Conservation (phyloP, 35 echinoderm and acorn worm genomes). For the Apostichopus japonicus region DNA sequence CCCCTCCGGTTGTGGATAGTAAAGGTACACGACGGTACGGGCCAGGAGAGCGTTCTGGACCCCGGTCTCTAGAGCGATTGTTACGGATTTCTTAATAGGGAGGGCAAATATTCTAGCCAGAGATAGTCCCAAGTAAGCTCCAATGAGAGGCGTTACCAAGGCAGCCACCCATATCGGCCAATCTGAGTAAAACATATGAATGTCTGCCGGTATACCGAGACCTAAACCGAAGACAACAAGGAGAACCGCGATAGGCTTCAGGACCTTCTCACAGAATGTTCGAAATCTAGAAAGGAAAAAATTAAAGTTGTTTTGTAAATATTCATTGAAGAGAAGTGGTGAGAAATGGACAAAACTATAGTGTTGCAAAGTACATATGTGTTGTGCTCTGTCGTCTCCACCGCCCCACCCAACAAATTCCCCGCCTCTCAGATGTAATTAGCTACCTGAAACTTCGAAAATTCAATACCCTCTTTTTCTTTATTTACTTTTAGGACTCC, state of each 20-base stretch:
- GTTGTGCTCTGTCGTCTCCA: too few relatives aligned
- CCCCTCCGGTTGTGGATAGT: slow-evolving; percentile 80
- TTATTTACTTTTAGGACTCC: too few relatives aligned
- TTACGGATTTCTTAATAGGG: slow-evolving; percentile 8
- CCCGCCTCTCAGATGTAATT: too few relatives aligned
- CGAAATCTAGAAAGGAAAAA: slow-evolving; percentile 33
- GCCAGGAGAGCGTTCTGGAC: slow-evolving; percentile 82
- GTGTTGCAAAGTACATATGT: too few relatives aligned
- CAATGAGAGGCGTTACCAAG: slow-evolving; percentile 49
- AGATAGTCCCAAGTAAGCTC: slow-evolving; percentile 58
- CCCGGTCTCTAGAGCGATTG: slow-evolving; percentile 77
- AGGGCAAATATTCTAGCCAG: slow-evolving; percentile 59
- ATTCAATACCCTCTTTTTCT: too few relatives aligned
- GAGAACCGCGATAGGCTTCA: slow-evolving; percentile 66
- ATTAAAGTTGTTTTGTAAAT: too few relatives aligned
- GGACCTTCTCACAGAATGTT: slow-evolving; percentile 68
- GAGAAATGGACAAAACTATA: too few relatives aligned
- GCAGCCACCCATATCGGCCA: slow-evolving; percentile 62
- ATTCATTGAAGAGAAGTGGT: too few relatives aligned
- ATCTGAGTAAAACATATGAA: slow-evolving; percentile 65
- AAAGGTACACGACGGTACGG: slow-evolving; percentile 63
- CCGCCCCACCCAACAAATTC: too few relatives aligned
- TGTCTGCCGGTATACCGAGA: slow-evolving; percentile 63
- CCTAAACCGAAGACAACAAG: slow-evolving; percentile 46
- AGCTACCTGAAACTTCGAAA: too few relatives aligned